Conservation (phyloP, 2,797 vertebrate species). For the Salarias fasciatus region DNA sequence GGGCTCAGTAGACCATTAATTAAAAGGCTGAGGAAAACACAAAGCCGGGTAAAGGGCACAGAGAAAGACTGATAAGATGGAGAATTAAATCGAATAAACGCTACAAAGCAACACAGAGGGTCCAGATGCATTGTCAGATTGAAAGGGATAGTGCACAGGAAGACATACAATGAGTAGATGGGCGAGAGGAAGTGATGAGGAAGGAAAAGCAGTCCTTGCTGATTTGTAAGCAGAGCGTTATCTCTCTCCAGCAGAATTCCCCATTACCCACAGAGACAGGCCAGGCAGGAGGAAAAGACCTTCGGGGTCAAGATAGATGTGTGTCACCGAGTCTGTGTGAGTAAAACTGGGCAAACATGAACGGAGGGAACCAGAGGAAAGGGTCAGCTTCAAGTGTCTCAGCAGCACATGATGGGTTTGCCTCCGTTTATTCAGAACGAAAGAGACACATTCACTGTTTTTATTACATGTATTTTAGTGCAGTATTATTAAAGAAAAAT, state of each 20-base stretch:
- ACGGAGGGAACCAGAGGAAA: background rate
- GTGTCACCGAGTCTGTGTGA: conserved; percentile 22
- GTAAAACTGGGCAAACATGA: conserved; percentile 6
- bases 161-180: conserved; percentile 26
- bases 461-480: no score
- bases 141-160: conserved; percentile 22
- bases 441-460: no score
- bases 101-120: conserved; percentile 22
- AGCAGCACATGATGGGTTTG: background rate
- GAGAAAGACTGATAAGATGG: conserved; percentile 27
- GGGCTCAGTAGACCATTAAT: conserved; percentile 38
- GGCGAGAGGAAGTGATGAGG: conserved; percentile 48
- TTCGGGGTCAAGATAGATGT: conserved; percentile 41
- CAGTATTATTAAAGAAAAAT: no score
- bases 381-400: conserved; percentile 3
- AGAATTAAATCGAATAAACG: conserved; percentile 20
- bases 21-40: conserved; percentile 46
- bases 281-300: conserved; percentile 24
- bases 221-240: conserved; percentile 59
- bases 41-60: conserved; percentile 40
- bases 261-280: conserved; percentile 16
- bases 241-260: conserved; percentile 44
- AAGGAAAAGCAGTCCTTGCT: conserved; percentile 57
- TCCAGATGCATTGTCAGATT: conserved; percentile 12
- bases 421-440: no score